Evolutionary conservation across 2,113 vertebrate species (phyloP).

Genomic region (Hipposideros armiger): DNA sequence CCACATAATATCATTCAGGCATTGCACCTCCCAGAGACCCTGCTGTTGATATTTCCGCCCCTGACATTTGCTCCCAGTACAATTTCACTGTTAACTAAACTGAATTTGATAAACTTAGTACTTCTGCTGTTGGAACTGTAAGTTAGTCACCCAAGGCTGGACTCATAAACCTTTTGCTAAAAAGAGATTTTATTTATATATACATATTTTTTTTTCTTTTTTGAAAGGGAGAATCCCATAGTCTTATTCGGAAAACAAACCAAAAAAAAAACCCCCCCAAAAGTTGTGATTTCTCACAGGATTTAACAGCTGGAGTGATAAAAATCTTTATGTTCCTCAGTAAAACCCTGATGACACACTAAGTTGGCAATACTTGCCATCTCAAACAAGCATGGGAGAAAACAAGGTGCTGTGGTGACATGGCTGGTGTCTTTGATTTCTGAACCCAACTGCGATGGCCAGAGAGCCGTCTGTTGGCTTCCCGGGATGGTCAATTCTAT

Average conservation of each 20-base stretch:
- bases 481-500: neutral
- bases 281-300: neutral
- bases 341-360: neutral
- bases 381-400: neutral
- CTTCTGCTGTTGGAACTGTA: neutral
- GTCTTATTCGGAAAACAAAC: neutral
- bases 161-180: neutral
- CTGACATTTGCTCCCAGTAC: neutral
- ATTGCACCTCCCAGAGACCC: neutral
- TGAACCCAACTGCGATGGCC: neutral
- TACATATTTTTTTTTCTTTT: neutral
- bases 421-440: neutral
- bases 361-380: neutral
- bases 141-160: neutral
- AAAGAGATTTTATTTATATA: neutral
- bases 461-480: neutral
- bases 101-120: neutral
- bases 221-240: neutral
- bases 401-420: neutral
- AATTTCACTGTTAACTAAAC: neutral
- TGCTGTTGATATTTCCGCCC: neutral
- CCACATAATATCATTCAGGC: neutral
- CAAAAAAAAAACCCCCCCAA: too few species aligned
- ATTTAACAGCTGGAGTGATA: neutral
- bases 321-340: neutral